These are phyloP conservation scores for Neoarius graeffei DNA, from an alignment of 2,113 vertebrate species.

Conservation along the genomic window DNA sequence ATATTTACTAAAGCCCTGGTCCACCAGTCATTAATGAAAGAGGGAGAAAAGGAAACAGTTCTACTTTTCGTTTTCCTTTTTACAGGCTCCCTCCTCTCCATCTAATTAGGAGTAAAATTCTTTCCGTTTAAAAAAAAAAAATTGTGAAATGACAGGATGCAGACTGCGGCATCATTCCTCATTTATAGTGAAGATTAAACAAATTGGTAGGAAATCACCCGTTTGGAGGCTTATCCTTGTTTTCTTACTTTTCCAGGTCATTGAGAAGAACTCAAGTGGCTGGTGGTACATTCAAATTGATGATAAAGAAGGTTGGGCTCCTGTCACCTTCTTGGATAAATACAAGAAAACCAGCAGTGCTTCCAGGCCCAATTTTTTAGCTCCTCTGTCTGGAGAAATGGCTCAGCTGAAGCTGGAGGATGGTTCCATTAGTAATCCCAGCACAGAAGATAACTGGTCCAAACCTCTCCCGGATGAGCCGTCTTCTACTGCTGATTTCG, in stretches of 20 bases:
- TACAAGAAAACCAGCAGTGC: conserved; percentile 97
- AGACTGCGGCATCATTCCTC: not conserved
- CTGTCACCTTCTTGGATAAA: conserved; percentile 93
- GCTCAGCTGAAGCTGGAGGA: conserved; percentile 81
- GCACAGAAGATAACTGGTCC: conserved; percentile 75
- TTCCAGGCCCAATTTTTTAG: conserved; percentile 89
- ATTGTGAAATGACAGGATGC: no score
- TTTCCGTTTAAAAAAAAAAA: not conserved
- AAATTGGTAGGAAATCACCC: not conserved
- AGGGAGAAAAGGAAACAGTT: no score
- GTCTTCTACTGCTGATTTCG: conserved; percentile 68
- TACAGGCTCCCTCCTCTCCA: no score
- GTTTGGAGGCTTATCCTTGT: not conserved
- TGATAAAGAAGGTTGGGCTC: conserved; percentile 97
- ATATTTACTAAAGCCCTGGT: no score
- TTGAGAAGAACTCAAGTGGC: conserved; percentile 94
- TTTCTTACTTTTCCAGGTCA: conserved; percentile 75
- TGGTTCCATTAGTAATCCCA: conserved; percentile 40
- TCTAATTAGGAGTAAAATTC: no score
- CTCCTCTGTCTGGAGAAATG: conserved; percentile 87
- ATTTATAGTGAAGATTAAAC: no score
- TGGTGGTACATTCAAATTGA: conserved; percentile 99
- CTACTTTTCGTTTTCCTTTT: no score
- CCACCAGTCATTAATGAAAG: no score
- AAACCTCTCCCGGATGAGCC: conserved; percentile 91